These are phyloP conservation scores for Esox masquinongy DNA, from an alignment of 2,797 vertebrate genomes.

Conservation along the genomic window DNA sequence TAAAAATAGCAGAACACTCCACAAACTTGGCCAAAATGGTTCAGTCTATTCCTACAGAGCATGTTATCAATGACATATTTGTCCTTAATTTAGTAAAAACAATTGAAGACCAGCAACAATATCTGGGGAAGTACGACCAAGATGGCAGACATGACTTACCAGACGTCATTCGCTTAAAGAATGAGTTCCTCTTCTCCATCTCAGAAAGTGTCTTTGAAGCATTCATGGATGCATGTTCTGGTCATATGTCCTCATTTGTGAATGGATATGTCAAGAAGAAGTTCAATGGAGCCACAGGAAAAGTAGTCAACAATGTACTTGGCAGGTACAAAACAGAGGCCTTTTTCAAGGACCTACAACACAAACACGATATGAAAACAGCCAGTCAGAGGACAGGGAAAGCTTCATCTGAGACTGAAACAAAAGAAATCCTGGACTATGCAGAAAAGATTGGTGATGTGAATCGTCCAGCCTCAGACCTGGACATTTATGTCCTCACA, in stretches of 20 bases:
- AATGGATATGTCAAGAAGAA: slow-evolving; percentile 3
- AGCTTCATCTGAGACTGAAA: slow-evolving; percentile 8
- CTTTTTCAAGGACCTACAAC: slow-evolving; percentile 27
- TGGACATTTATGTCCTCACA: slow-evolving; percentile 35
- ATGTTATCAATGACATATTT: slow-evolving; percentile 15
- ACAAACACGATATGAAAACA: slow-evolving; percentile 25
- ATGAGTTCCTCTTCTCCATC: slow-evolving; percentile 5
- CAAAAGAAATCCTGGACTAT: slow-evolving; percentile 18
- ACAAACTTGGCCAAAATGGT: background rate
- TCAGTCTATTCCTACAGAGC: slow-evolving; percentile 1
- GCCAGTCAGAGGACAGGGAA: background rate
- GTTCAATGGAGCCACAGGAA: slow-evolving; percentile 5
- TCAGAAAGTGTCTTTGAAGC: background rate
- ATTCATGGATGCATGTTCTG: slow-evolving; percentile 2
- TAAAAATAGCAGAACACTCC: slow-evolving; percentile 4
- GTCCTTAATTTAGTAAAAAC: slow-evolving; percentile 20
- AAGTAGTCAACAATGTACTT: slow-evolving; percentile 7
- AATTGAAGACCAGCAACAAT: background rate
- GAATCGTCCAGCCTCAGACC: slow-evolving; percentile 4
- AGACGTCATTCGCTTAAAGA: slow-evolving; percentile 29
- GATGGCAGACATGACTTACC: slow-evolving; percentile 29
- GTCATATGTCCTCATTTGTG: background rate
- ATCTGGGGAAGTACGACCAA: slow-evolving; percentile 17
- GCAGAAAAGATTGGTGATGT: slow-evolving; percentile 15
- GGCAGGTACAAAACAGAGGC: slow-evolving; percentile 16